Evolutionary conservation across 2,797 vertebrate genomes (phyloP).

Genomic region (Lindbergichthys nudifrons): DNA sequence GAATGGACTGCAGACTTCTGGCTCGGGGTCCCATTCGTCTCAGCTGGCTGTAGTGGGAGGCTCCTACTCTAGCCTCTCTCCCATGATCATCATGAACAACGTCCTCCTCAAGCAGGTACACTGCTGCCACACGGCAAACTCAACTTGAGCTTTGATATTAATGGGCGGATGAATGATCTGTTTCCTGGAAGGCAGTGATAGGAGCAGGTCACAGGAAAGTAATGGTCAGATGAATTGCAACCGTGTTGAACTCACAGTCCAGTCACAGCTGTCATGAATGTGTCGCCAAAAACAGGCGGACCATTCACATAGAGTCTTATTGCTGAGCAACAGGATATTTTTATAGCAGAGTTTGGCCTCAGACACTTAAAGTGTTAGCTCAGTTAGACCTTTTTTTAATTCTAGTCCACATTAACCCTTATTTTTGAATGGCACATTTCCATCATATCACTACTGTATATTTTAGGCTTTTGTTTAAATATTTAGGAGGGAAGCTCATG

Average conservation of each 20-base stretch:
- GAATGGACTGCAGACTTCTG: conserved; percentile 29
- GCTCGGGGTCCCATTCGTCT: conserved; percentile 67
- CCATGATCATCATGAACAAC: conserved; percentile 95
- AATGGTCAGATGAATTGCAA: background rate
- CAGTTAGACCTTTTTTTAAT: background rate
- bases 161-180: background rate
- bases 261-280: conserved; percentile 1
- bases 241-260: conserved; percentile 10
- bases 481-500: too few relatives aligned
- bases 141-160: background rate
- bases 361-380: background rate
- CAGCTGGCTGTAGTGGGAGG: conserved; percentile 78
- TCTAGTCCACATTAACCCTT: too few relatives aligned
- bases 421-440: background rate
- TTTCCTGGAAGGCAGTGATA: background rate
- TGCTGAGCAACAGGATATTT: background rate
- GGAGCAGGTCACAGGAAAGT: background rate
- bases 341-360: background rate
- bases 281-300: conserved; percentile 7
- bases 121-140: background rate
- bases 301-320: background rate
- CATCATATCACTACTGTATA: background rate
- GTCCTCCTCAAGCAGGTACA: conserved; percentile 92
- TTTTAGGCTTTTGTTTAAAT: background rate
- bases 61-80: conserved; percentile 86